Percentiles rank a stretch among this genome's conserved stretches.
Conservation (phyloP, 2,797 vertebrate genomes). For the Psittacula echo region DNA sequence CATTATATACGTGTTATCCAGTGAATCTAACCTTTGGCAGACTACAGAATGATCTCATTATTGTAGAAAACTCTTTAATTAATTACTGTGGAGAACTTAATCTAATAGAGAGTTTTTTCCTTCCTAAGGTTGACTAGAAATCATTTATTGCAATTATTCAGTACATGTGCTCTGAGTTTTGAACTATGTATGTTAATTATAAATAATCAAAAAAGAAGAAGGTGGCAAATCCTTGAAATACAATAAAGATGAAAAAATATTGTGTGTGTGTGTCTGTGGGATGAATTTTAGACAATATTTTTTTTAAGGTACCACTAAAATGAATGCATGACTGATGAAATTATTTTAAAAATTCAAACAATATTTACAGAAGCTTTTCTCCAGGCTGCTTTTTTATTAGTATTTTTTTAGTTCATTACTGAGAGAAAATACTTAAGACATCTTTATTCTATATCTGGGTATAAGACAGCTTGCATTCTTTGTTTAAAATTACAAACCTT, state of each 20-base stretch:
- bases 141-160: neutral
- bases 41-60: neutral
- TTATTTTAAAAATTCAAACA: neutral
- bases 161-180: neutral
- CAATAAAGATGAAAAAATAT: neutral
- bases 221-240: neutral
- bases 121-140: neutral
- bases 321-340: neutral
- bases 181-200: neutral
- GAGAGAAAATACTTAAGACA: neutral
- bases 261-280: accelerated
- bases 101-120: neutral
- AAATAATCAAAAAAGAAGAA: neutral
- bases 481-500: neutral
- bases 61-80: neutral
- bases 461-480: neutral
- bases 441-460: neutral
- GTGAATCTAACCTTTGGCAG: neutral
- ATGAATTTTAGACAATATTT: neutral
- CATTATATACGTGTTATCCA: neutral
- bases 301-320: neutral
- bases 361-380: neutral
- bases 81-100: neutral
- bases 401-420: neutral
- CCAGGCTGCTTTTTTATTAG: neutral